Evolutionary conservation across 2,888 invertebrate species (phyloP).

Genomic region (Tricholauxania praeusta): DNA sequence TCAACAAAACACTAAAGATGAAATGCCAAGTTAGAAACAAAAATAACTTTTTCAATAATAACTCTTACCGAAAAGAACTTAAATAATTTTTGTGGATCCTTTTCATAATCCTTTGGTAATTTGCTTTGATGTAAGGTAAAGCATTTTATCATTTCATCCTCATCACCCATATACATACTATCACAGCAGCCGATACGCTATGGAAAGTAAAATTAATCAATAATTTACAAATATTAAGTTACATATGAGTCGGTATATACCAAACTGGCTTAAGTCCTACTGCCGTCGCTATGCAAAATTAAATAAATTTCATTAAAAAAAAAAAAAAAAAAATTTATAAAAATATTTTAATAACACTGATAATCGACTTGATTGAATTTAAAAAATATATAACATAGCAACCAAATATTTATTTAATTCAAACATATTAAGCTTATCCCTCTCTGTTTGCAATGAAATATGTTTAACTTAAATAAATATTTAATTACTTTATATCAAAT

Average conservation of each 20-base stretch:
- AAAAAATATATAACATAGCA: no score
- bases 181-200: conserved; percentile 52
- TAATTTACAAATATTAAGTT: background rate
- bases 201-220: background rate
- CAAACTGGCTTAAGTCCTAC: no score
- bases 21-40: background rate
- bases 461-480: no score
- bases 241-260: no score
- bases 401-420: no score
- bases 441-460: rapidly evolving
- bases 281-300: no score
- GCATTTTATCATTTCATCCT: conserved; percentile 51
- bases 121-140: conserved; percentile 51
- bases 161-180: conserved; percentile 45
- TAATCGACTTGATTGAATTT: no score
- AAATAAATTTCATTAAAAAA: no score
- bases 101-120: conserved; percentile 46
- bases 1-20: conserved; percentile 53
- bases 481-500: no score
- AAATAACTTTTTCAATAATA: background rate
- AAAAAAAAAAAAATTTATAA: no score
- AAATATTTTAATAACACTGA: no score
- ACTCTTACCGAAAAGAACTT: conserved; percentile 54
- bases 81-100: conserved; percentile 42
- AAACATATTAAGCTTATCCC: no score